Evolutionary conservation across 2,888 invertebrate species (phyloP).

Genomic region (Eutolmus rufibarbis): DNA sequence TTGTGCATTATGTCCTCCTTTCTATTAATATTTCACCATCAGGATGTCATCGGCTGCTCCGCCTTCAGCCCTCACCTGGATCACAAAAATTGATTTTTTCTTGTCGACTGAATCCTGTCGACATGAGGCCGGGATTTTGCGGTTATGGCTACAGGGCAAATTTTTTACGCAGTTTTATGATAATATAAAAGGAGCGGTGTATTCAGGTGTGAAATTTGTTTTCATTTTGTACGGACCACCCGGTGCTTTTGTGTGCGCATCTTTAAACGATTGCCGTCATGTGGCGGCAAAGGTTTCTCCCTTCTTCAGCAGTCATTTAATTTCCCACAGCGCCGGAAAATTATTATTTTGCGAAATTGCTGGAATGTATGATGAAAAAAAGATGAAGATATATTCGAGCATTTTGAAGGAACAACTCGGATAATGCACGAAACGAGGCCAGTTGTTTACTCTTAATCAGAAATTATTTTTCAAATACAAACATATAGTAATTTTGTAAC

Average conservation of each 20-base stretch:
- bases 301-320: background rate
- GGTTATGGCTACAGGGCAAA: conserved; percentile 7
- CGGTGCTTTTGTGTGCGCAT: background rate
- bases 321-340: background rate
- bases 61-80: background rate
- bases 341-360: background rate
- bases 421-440: background rate
- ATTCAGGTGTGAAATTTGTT: conserved; percentile 30
- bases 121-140: conserved; percentile 13
- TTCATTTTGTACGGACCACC: background rate
- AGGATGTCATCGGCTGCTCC: background rate
- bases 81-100: conserved; percentile 27
- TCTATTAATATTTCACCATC: conserved; percentile 41
- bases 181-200: conserved; percentile 11
- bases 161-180: conserved; percentile 22
- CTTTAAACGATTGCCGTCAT: background rate
- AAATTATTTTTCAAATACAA: background rate
- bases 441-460: background rate
- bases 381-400: background rate
- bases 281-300: background rate
- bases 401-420: background rate
- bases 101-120: background rate
- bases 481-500: background rate
- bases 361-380: background rate
- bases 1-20: conserved; percentile 40